Evolutionary conservation across 1,140 invertebrate genomes (phyloP), one percentile per base, ranked within the genome.

Genomic region (Neomicropteryx cornuta): DNA sequence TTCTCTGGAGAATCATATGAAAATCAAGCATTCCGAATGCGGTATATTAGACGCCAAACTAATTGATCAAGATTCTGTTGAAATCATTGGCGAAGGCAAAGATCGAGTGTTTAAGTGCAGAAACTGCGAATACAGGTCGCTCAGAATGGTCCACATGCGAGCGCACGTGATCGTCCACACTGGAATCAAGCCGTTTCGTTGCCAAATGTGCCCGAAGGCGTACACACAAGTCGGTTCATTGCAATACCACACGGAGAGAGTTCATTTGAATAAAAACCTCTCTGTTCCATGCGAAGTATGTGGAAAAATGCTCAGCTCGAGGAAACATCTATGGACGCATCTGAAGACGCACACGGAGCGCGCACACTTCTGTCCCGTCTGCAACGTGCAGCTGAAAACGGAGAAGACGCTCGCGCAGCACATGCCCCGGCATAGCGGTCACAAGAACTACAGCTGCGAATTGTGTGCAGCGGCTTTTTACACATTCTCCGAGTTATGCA

Each of bases 261-360:
- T 38, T 5, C 60, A 63, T 19, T 49, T 53, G 5, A 40, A 51
- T 4, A 53, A 51, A 32, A 43, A 45, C 38, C 24, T 49, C 5
- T 48, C 56, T 44, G 42, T 48, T 3, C 55, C 56, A 10, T 63
- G 60, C 37, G 51, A 60, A 4, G 47, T 46, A 8, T 63, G 59
- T 38, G 58, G 58, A 0, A 57, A 60, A 39, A 40, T 46, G 16
- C 17, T 61, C 0, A 51, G 45, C 33, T 58, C 58, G 2, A 48
- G 58, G 6, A 39, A 33, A 10, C 47, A 40, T 36, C 42, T 53
- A 0, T 55, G 57, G 19, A 47, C 47, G 32, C 60, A 63, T 36
- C 36, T 63, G 10, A 44, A 43, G 40, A 38, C 29, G 2, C 60
- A 64, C 33, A 48, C 37, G 5, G 36, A 48, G 0, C 21, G 44